A percentile compares a stretch with the other conserved stretches of the same genome.
Conservation (phyloP, 2,113 vertebrate genomes). For the Spea multiplicata region DNA sequence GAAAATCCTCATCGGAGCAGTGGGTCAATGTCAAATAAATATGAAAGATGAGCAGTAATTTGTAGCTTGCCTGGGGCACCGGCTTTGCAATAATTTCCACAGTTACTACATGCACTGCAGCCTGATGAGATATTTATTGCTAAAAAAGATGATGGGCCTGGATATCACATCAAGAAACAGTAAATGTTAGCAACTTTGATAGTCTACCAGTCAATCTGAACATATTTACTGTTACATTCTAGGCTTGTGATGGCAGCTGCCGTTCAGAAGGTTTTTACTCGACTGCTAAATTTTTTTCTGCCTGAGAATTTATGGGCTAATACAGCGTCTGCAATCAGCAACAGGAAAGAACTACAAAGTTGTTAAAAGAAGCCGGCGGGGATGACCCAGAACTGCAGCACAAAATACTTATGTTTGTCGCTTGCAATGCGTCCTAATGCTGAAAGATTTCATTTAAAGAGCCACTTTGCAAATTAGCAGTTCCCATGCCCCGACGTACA, state of each 20-base stretch:
- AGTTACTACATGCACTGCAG: conserved; percentile 17
- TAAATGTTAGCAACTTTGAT: conserved; percentile 42
- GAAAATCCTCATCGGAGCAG: conserved; percentile 6
- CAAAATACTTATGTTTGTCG: too few relatives aligned
- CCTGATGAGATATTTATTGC: conserved; percentile 34
- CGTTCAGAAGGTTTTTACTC: neutral
- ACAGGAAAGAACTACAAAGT: neutral
- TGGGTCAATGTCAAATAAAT: conserved; percentile 10
- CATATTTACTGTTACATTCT: conserved; percentile 1
- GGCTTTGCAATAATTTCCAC: conserved; percentile 17
- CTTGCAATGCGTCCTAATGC: too few relatives aligned
- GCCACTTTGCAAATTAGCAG: too few relatives aligned
- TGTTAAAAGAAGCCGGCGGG: neutral
- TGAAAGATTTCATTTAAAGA: too few relatives aligned
- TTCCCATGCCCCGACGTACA: too few relatives aligned
- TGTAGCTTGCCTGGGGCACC: neutral
- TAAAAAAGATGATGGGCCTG: conserved; percentile 13
- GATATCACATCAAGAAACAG: conserved; percentile 26
- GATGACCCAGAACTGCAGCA: too few relatives aligned
- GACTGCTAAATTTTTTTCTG: neutral
- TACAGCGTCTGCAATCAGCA: neutral
- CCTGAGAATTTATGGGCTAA: neutral
- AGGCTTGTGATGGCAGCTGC: conserved; percentile 11
- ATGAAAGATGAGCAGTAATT: conserved; percentile 18
- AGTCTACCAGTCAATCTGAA: conserved; percentile 13